phyloP scores from a whole-genome alignment of 2,888 invertebrate genomes.

The Drosophila anceps region DNA sequence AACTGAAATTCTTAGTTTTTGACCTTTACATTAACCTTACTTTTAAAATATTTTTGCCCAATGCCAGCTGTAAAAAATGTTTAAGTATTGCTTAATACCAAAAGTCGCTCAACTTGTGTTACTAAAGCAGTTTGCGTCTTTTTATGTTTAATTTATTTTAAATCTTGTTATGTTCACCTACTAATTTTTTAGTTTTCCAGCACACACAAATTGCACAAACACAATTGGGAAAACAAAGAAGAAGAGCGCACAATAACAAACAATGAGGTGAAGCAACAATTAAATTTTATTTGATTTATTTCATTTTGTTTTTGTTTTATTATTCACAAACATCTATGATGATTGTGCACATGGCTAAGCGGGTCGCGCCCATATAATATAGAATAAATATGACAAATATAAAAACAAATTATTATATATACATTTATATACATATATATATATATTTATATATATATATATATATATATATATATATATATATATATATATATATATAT shows the following conservation, averaged over 20 bases:
- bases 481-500: neutral
- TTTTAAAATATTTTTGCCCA: too few relatives aligned
- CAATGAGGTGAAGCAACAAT: constrained; percentile 64
- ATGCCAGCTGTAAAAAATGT: neutral
- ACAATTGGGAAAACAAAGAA: constrained; percentile 12
- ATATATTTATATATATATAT: neutral
- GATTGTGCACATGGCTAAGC: constrained; percentile 28
- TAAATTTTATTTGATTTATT: constrained; percentile 31
- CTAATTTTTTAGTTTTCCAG: constrained; percentile 40
- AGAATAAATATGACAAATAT: constrained; percentile 4
- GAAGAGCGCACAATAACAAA: constrained; percentile 28
- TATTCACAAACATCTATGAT: constrained; percentile 10
- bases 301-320: constrained; percentile 39
- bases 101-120: neutral
- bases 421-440: neutral
- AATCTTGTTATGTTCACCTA: constrained; percentile 20
- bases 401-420: constrained; percentile 1
- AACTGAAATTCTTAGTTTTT: neutral
- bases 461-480: neutral
- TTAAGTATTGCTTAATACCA: neutral
- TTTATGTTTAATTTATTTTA: neutral
- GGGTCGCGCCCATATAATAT: constrained; percentile 18
- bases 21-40: neutral
- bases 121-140: neutral
- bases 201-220: constrained; percentile 14